Evolutionary conservation across 2,113 vertebrate genomes (phyloP), one percentile per base, ranked within the genome.

Genomic region (Solenodon paradoxus): DNA sequence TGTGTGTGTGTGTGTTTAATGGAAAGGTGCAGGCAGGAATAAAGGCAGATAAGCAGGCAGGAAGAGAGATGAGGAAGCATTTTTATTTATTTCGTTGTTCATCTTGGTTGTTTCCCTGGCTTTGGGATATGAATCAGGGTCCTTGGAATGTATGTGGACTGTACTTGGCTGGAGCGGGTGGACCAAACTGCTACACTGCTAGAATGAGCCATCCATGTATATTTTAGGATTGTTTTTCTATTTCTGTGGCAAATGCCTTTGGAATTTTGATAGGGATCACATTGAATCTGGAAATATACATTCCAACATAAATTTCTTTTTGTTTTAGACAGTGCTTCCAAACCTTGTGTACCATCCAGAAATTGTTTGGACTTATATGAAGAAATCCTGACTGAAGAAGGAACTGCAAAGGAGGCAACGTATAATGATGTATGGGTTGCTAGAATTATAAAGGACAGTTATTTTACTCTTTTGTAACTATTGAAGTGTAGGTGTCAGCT

Each of bases 361-460:
- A 99, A 98, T 84, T 98, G 99, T 24, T 98, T 99, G 97, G 99
- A 99, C 97, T 98, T 99, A 66, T 99, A 99, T 97, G 99, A 99
- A 98, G 99, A 99, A 95, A 97, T 99, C 51, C 84, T 99, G 81
- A 99, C 99, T 92, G 99, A 99, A 98, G 99, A 99, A 98, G 99
- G 98, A 95, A 98, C 98, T 95, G 99, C 98, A 96, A 99, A 98
- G 96, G 99, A 99, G 88, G 97, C 99, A 3, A 98, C 99, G 17
- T 99, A 99, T 94, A 98, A 98, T 10, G 99, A 99, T 98, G 99
- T 99, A 93, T 88, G 97, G 92, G 45, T 90, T 98, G 30, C 68
- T 32, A 78, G 32, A 45, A 26, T 94, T 85, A 19, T 81, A 78
- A 66, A 74, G 6, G 32, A 88, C 1, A 77, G 17, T 94, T 94